Percentiles rank a stretch among this genome's conserved stretches.
phyloP scores from a whole-genome alignment of 1,140 invertebrate genomes.

The Notospermus geniculatus region DNA sequence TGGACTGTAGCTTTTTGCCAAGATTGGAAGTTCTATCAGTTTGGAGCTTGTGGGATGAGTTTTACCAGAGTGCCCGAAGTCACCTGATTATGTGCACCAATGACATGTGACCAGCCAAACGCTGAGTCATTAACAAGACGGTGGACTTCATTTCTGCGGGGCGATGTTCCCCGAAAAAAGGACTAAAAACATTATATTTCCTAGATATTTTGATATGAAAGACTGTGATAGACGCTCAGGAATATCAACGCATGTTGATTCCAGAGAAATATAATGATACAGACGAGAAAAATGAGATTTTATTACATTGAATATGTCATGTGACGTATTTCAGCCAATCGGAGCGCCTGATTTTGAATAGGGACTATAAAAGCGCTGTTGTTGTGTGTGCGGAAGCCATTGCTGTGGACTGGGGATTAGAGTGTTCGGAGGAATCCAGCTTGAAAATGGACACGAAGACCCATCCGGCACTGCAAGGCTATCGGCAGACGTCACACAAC shows the following conservation, averaged over 20 bases:
- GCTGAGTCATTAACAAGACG: constrained; percentile 1
- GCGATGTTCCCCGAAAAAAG: no score
- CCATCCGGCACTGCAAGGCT: constrained; percentile 56
- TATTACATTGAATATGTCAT: constrained; percentile 23
- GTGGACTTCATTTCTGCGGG: no score
- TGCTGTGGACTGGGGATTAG: constrained; percentile 39
- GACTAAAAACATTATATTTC: no score
- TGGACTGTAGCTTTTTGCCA: no score
- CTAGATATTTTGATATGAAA: no score
- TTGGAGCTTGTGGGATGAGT: no score
- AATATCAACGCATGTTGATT: no score
- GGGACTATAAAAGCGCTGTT: constrained; percentile 33
- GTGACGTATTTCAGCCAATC: constrained; percentile 51
- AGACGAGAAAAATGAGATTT: no score
- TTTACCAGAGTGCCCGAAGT: neutral
- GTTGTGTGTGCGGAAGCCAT: constrained; percentile 27
- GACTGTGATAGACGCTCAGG: no score
- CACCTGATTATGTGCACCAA: constrained; percentile 4
- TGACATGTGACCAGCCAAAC: neutral
- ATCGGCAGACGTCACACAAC: constrained; percentile 47
- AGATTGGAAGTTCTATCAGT: no score
- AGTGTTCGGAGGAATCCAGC: constrained; percentile 45
- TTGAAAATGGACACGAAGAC: constrained; percentile 52
- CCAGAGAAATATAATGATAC: no score
- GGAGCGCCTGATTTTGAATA: constrained; percentile 41